A percentile compares a stretch with the other conserved stretches of the same genome.
Evolutionary conservation across 2,113 vertebrate species (phyloP).

Genomic region (Chlorodrepanis virens): DNA sequence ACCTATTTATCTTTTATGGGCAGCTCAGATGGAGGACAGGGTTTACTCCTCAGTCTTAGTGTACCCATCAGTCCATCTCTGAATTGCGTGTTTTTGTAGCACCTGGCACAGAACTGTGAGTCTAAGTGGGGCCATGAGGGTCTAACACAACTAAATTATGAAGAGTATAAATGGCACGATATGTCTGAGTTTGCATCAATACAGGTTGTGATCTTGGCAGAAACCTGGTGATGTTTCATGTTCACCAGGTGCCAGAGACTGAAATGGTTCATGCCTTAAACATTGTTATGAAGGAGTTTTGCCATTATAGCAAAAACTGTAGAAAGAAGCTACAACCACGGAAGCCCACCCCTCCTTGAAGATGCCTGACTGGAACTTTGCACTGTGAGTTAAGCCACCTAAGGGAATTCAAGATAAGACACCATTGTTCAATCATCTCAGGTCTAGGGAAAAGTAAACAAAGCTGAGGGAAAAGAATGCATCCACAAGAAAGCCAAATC

Average conservation of each 20-base stretch:
- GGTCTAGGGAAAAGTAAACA: background rate
- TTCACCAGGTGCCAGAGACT: background rate
- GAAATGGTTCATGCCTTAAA: background rate
- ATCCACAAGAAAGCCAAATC: background rate
- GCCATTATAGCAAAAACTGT: background rate
- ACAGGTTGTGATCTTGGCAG: background rate
- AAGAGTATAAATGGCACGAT: background rate
- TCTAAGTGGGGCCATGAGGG: background rate
- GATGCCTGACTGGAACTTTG: background rate
- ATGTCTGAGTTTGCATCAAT: background rate
- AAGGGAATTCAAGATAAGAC: background rate
- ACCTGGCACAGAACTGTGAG: fast-evolving
- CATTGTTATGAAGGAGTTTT: background rate
- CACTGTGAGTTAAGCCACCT: background rate
- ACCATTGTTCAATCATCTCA: background rate
- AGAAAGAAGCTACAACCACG: background rate
- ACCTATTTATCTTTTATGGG: background rate
- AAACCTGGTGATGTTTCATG: background rate
- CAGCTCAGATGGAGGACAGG: background rate
- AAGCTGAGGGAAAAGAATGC: background rate
- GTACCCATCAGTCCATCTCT: background rate
- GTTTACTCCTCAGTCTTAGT: background rate
- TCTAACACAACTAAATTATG: background rate
- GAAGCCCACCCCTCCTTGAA: background rate
- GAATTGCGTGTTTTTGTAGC: background rate